Conservation (phyloP, 2,888 invertebrate genomes). For the Plemyria rubiginata region DNA sequence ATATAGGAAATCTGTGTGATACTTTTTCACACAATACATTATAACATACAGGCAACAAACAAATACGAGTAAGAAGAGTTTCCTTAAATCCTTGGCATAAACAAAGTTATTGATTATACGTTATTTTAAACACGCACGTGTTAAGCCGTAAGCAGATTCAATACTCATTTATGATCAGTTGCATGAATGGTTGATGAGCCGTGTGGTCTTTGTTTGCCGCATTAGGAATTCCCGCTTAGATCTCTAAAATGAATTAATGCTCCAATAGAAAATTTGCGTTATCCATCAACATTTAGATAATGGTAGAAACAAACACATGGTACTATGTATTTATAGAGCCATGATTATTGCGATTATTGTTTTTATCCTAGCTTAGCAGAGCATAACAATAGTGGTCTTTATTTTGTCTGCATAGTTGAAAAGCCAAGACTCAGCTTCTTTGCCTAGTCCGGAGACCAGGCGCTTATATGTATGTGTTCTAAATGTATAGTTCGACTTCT, state of each 20-base stretch:
- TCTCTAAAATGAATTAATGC: slow-evolving; percentile 2
- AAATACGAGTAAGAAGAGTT: slow-evolving; percentile 27
- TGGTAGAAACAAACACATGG: background rate
- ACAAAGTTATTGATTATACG: slow-evolving; percentile 34
- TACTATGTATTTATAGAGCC: background rate
- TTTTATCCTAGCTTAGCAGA: background rate
- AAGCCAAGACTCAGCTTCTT: too few relatives aligned
- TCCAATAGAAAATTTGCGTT: background rate
- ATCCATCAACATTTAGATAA: background rate
- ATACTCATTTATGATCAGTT: slow-evolving; percentile 29
- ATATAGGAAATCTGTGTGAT: slow-evolving; percentile 19
- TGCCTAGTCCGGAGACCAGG: too few relatives aligned
- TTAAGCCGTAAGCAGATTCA: slow-evolving; percentile 31
- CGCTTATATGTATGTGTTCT: too few relatives aligned
- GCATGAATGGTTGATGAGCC: slow-evolving; percentile 19
- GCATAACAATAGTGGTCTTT: too few relatives aligned
- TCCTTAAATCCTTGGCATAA: slow-evolving; percentile 37
- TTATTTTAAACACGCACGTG: slow-evolving; percentile 38
- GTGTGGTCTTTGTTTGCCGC: slow-evolving; percentile 30
- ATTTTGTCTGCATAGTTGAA: too few relatives aligned
- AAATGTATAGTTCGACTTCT: too few relatives aligned
- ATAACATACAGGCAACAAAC: slow-evolving; percentile 12
- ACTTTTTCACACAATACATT: background rate
- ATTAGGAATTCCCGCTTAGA: slow-evolving; percentile 22
- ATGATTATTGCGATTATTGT: background rate